Base-by-base conservation (phyloP, 2,113 vertebrate species). In the Sturnus vulgaris region DNA sequence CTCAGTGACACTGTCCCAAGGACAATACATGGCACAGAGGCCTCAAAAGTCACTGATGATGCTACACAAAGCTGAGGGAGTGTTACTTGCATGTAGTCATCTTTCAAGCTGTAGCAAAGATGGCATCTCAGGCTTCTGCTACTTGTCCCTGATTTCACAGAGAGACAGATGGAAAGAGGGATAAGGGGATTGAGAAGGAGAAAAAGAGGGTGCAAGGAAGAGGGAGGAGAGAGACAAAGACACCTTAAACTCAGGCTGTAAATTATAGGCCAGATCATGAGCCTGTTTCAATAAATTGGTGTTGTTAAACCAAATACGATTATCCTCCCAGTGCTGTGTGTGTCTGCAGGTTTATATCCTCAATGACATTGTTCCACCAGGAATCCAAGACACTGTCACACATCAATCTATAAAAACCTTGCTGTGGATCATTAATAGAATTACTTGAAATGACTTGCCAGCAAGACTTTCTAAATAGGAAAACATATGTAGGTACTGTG, bases 361-460 rank as follows among this genome's bases (percentile, higher is more conserved):
- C 59, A 78, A 81, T 55, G 25, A 47, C 0, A 0, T 25, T 46
- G n/a, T 66, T 90, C 82, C 44, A 78, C 66, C 75, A 69, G 64
- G 78, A 92, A 86, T 91, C 68, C 70, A 75, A 81, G 72, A 79
- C 33, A 84, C n/a, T 0, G 0, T 93, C 92, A 91, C 1, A 1
- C 63, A 61, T 79, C 86, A 71, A 72, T 82, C 70, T 89, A 2
- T 60, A 88, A 88, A 61, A 94, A 90, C 70, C 76, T 94, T 92
- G 20, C 70, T 71, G 79, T 10, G 37, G 57, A 91, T 94, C 72
- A 63, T 23, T n/a, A 97, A 84, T 88, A 92, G n/a, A 77, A 91
- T 94, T 92, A 82, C 68, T 86, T 96, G 64, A 96, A 95, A 91
- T 86, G 44, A 93, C 96, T 95, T 95, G 61, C 63, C 7, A 9